phyloP scores from a whole-genome alignment of 2,888 invertebrate species.

The Podabrus alpinus region DNA sequence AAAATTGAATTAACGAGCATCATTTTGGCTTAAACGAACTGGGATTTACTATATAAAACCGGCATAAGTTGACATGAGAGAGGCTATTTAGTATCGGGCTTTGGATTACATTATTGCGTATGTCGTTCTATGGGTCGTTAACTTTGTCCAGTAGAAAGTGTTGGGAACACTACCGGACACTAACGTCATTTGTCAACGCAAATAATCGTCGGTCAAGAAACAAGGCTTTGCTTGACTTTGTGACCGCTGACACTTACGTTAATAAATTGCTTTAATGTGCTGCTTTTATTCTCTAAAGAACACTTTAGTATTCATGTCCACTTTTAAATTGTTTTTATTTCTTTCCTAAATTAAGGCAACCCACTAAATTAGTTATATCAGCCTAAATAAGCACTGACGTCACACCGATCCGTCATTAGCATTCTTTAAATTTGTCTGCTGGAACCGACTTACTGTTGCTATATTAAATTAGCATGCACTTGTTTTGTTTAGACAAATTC shows the following conservation, averaged over 20 bases:
- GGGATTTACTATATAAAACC: conserved; percentile 23
- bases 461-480: neutral
- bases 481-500: neutral
- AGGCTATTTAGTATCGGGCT: conserved; percentile 12
- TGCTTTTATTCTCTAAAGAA: conserved; percentile 22
- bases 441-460: neutral
- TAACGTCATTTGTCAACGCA: conserved; percentile 43
- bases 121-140: conserved; percentile 41
- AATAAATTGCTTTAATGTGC: conserved; percentile 30
- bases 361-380: neutral
- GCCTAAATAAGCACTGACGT: neutral
- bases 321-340: conserved; percentile 16
- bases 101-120: conserved; percentile 29
- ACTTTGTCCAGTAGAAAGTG: conserved; percentile 45
- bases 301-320: conserved; percentile 19
- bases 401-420: neutral
- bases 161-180: conserved; percentile 42
- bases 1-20: conserved; percentile 30
- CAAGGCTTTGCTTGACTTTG: conserved; percentile 21
- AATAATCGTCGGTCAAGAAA: conserved; percentile 35
- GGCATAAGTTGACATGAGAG: neutral
- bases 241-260: conserved; percentile 24
- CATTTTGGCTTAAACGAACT: conserved; percentile 14
- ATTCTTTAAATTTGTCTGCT: neutral
- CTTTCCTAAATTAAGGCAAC: conserved; percentile 5